A percentile compares a stretch with the other conserved stretches of the same genome.
These are phyloP conservation scores for Micromys minutus DNA, from an alignment of 2,113 vertebrate species.

Conservation along the genomic window DNA sequence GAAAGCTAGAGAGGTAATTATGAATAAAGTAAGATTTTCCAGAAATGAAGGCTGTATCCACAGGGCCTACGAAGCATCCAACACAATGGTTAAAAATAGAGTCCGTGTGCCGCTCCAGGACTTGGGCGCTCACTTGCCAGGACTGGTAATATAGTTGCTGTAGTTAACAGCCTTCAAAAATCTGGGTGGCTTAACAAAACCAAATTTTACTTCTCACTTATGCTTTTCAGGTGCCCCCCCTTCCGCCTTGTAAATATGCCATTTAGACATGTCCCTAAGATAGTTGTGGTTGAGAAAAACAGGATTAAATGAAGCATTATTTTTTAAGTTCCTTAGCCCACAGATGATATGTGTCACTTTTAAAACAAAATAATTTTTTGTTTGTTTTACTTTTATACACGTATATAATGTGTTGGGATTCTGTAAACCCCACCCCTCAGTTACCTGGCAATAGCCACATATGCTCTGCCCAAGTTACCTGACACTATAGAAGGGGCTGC, in stretches of 20 bases:
- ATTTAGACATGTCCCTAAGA: neutral
- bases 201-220: neutral
- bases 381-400: neutral
- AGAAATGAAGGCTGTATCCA: neutral
- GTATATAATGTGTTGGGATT: too few species aligned
- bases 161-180: neutral
- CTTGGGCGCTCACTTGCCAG: neutral
- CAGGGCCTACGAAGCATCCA: neutral
- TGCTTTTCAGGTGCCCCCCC: neutral
- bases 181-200: neutral
- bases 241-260: neutral
- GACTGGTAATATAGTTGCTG: neutral
- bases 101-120: neutral
- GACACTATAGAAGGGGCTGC: too few species aligned
- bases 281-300: neutral
- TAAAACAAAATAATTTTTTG: neutral
- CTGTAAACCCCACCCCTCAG: too few species aligned
- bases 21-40: conserved; percentile 20
- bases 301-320: neutral
- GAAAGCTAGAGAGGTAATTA: conserved; percentile 37
- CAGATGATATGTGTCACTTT: neutral
- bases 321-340: neutral
- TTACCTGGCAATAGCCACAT: too few species aligned
- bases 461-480: too few species aligned
- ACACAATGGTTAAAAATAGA: neutral